These are phyloP conservation scores for Tragelaphus imberbis DNA, from an alignment of 2,113 vertebrate genomes.

Conservation along the genomic window DNA sequence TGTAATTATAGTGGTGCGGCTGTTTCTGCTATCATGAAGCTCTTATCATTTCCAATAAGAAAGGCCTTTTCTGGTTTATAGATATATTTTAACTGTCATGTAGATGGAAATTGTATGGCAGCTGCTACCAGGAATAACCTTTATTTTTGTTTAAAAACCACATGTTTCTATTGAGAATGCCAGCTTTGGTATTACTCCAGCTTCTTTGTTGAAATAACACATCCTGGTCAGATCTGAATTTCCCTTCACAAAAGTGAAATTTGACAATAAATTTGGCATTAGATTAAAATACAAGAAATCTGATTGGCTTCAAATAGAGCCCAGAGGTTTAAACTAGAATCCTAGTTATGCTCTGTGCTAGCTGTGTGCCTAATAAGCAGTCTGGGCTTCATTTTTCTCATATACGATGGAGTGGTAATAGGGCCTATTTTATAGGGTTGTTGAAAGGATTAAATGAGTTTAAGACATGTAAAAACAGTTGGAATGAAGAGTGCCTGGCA, in stretches of 20 bases:
- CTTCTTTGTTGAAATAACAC: not conserved
- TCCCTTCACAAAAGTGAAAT: not conserved
- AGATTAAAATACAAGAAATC: not conserved
- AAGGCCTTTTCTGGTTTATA: not conserved
- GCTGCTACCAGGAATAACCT: not conserved
- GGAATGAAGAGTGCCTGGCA: not conserved
- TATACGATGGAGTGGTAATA: not conserved
- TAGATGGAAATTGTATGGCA: not conserved
- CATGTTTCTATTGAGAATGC: not conserved
- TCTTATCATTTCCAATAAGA: not conserved
- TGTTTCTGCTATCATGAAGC: not conserved
- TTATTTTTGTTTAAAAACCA: constrained; percentile 2
- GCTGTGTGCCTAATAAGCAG: not conserved
- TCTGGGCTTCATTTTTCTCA: not conserved
- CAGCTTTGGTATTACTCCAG: not conserved
- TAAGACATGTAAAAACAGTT: not conserved
- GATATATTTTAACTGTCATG: not conserved
- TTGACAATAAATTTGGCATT: not conserved
- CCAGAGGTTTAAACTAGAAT: not conserved
- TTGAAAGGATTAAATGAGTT: not conserved
- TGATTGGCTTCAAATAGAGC: not conserved
- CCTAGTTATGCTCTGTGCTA: not conserved
- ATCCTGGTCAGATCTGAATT: not conserved
- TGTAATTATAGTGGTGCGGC: constrained; percentile 17
- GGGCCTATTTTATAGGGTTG: not conserved